Evolutionary conservation across 1,140 invertebrate genomes (phyloP).

Genomic region (Drosophila carrolli): DNA sequence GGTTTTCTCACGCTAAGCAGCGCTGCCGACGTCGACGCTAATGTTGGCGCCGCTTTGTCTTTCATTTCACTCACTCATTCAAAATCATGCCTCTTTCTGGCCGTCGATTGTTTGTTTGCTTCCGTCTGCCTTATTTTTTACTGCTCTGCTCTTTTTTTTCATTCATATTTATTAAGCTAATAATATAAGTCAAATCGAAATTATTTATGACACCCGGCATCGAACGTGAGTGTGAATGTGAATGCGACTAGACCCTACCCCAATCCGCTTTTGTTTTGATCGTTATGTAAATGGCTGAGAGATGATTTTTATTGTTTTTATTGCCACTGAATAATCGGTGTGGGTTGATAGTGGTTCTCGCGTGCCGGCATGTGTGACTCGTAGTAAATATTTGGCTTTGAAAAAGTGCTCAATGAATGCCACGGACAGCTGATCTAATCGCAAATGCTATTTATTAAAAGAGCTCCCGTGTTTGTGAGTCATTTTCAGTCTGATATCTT

Average conservation of each 20-base stretch:
- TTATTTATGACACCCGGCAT: conserved; percentile 81
- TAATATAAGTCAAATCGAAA: conserved; percentile 82
- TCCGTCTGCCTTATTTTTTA: conserved; percentile 36
- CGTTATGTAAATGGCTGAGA: conserved; percentile 73
- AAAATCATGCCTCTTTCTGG: conserved; percentile 64
- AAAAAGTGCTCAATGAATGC: conserved; percentile 34
- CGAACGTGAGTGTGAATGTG: conserved; percentile 20
- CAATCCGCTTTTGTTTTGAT: conserved; percentile 72
- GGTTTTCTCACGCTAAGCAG: conserved; percentile 79
- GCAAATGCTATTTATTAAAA: background rate
- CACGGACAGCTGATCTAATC: conserved; percentile 50
- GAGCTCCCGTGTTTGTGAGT: background rate
- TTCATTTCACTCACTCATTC: conserved; percentile 58
- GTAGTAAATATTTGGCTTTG: conserved; percentile 50
- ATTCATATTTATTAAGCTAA: conserved; percentile 81
- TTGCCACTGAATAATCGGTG: conserved; percentile 57
- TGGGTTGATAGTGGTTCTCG: conserved; percentile 31
- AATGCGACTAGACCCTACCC: conserved; percentile 50
- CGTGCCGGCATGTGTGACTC: conserved; percentile 24
- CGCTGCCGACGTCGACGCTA: conserved; percentile 38
- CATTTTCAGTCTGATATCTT: too few species aligned
- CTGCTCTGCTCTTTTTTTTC: conserved; percentile 37
- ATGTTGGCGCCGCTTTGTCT: conserved; percentile 66
- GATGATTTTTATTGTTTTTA: conserved; percentile 78
- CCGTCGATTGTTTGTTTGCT: conserved; percentile 61